phyloP scores from a whole-genome alignment of 2,888 invertebrate genomes.

The Stramonita haemastoma region DNA sequence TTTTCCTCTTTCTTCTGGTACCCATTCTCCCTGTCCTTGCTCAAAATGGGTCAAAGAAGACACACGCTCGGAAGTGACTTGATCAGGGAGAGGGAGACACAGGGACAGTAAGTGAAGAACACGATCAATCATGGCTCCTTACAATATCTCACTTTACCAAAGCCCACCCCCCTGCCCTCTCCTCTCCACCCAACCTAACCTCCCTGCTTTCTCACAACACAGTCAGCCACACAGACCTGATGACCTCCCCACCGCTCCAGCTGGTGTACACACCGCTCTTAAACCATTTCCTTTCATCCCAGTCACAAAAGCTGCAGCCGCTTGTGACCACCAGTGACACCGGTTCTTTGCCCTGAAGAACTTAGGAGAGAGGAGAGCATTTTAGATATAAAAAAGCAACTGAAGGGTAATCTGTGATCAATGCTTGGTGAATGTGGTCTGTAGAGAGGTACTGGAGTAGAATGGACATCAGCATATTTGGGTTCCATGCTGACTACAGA shows the following conservation, averaged over 20 bases:
- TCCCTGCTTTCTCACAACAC: neutral
- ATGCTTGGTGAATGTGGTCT: neutral
- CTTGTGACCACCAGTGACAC: conserved; percentile 6
- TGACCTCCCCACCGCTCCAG: neutral
- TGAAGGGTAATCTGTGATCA: conserved; percentile 6
- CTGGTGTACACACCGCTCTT: neutral
- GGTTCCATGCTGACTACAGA: neutral
- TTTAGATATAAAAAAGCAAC: neutral
- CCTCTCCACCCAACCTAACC: neutral
- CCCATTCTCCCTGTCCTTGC: no score
- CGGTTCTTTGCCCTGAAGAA: neutral
- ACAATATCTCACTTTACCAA: neutral
- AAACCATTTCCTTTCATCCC: neutral
- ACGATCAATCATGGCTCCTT: neutral
- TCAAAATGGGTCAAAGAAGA: no score
- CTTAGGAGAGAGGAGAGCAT: neutral
- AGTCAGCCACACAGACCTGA: neutral
- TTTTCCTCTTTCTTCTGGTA: no score
- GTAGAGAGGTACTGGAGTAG: neutral
- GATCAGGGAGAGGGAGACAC: neutral
- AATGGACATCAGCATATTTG: neutral
- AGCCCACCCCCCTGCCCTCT: neutral
- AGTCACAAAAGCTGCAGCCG: neutral
- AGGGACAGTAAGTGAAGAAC: neutral
- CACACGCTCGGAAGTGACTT: neutral